A percentile compares a stretch with the other conserved stretches of the same genome.
phyloP scores from a whole-genome alignment of 2,113 vertebrate genomes.

The Aviceda subcristata region DNA sequence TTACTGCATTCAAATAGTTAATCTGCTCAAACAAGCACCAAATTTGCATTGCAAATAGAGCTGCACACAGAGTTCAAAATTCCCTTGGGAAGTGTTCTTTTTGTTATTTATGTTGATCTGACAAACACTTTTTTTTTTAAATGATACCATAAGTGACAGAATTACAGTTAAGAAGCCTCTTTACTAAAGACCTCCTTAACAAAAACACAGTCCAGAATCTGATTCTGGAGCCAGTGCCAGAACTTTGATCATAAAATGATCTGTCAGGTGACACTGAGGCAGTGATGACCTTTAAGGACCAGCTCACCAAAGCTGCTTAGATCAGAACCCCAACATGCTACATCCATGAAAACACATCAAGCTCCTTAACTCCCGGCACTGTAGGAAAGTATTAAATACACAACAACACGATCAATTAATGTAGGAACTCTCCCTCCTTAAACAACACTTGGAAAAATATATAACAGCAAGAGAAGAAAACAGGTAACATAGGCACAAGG shows the following conservation, averaged over 20 bases:
- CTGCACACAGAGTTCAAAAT: background rate
- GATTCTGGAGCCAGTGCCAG: background rate
- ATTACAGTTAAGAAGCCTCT: background rate
- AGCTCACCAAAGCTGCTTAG: background rate
- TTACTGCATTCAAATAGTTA: background rate
- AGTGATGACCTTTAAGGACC: rapidly evolving
- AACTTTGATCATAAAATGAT: background rate
- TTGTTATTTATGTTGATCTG: background rate
- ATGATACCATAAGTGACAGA: rapidly evolving
- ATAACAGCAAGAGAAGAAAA: background rate
- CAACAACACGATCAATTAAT: rapidly evolving
- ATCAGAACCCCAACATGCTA: background rate
- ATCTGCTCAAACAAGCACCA: background rate
- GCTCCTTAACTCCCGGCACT: background rate
- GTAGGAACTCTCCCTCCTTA: background rate
- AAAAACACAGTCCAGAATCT: background rate
- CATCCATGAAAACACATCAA: rapidly evolving
- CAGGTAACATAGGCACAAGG: background rate
- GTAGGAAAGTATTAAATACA: rapidly evolving
- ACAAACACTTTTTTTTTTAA: background rate
- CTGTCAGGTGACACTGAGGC: background rate
- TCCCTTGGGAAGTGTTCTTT: background rate
- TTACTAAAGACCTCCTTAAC: background rate
- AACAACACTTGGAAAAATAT: background rate
- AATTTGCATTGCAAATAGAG: background rate